These are phyloP conservation scores for Blastobasis lacticolella DNA, from an alignment of 2,888 invertebrate genomes.

Conservation along the genomic window DNA sequence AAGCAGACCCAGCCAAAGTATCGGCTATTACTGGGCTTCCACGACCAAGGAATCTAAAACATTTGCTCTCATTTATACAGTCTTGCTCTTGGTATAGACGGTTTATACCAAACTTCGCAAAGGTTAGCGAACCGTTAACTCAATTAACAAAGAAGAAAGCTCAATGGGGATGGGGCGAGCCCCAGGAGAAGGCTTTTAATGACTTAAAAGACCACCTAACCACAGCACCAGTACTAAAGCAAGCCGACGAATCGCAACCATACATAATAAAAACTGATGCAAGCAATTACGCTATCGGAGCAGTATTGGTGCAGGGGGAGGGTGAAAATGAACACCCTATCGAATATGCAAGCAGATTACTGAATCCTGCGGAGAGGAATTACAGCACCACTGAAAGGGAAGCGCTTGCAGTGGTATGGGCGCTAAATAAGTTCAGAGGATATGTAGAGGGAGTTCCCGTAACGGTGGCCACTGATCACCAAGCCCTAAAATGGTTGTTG, in stretches of 20 bases:
- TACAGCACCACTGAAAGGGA: constrained; percentile 50
- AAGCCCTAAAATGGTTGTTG: constrained; percentile 15
- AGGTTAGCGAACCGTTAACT: constrained; percentile 18
- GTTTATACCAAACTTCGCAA: constrained; percentile 20
- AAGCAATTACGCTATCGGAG: constrained; percentile 24
- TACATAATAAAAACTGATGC: constrained; percentile 20
- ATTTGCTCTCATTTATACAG: constrained; percentile 22
- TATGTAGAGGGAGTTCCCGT: constrained; percentile 7
- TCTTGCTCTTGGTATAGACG: constrained; percentile 25
- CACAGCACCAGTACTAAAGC: background rate
- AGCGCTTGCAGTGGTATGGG: constrained; percentile 15
- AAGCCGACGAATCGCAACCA: too few relatives aligned
- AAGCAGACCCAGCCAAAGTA: constrained; percentile 18
- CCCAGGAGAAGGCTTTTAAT: background rate
- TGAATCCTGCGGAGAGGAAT: constrained; percentile 28
- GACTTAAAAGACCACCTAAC: background rate
- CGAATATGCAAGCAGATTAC: constrained; percentile 19
- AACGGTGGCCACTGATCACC: constrained; percentile 9
- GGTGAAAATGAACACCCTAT: constrained; percentile 15
- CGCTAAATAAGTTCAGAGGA: constrained; percentile 1
- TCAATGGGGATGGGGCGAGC: background rate
- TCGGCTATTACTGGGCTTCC: constrained; percentile 6
- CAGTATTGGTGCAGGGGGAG: constrained; percentile 23
- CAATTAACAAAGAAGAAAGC: background rate
- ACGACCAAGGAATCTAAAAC: background rate